Conservation (phyloP, 2,797 vertebrate genomes). For the Gymnocypris eckloni region DNA sequence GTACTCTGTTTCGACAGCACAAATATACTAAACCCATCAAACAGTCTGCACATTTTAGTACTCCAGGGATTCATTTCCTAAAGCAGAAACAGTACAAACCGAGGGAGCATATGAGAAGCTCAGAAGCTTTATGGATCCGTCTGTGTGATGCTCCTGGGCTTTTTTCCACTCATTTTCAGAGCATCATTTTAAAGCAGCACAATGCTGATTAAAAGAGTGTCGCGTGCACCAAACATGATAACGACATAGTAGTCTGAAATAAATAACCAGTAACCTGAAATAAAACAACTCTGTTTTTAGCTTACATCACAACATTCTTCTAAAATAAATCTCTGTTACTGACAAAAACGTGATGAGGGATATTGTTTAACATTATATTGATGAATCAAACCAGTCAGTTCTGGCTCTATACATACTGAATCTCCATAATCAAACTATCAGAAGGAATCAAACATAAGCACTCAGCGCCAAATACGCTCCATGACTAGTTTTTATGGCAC, state of each 20-base stretch:
- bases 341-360: neutral
- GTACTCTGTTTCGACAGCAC: slow-evolving; percentile 36
- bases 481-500: slow-evolving; percentile 8
- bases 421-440: slow-evolving; percentile 38
- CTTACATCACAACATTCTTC: neutral
- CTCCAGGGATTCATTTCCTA: slow-evolving; percentile 47
- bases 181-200: slow-evolving; percentile 16
- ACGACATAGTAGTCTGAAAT: neutral
- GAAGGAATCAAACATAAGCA: slow-evolving; percentile 22
- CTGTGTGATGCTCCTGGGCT: slow-evolving; percentile 44
- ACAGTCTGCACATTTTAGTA: slow-evolving; percentile 41
- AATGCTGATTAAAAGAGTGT: slow-evolving; percentile 9
- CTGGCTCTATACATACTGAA: neutral
- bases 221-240: slow-evolving; percentile 9
- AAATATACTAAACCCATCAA: slow-evolving; percentile 49
- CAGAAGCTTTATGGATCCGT: slow-evolving; percentile 48
- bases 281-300: neutral
- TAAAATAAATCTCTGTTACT: neutral
- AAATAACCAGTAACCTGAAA: slow-evolving; percentile 22
- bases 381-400: slow-evolving; percentile 40
- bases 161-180: slow-evolving; percentile 42
- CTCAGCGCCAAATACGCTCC: slow-evolving; percentile 5
- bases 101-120: slow-evolving; percentile 44
- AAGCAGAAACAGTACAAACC: slow-evolving; percentile 45
- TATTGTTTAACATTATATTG: neutral